A percentile compares a stretch with the other conserved stretches of the same genome.
Evolutionary conservation across 2,113 vertebrate genomes (phyloP).

Genomic region (Rhineura floridana): DNA sequence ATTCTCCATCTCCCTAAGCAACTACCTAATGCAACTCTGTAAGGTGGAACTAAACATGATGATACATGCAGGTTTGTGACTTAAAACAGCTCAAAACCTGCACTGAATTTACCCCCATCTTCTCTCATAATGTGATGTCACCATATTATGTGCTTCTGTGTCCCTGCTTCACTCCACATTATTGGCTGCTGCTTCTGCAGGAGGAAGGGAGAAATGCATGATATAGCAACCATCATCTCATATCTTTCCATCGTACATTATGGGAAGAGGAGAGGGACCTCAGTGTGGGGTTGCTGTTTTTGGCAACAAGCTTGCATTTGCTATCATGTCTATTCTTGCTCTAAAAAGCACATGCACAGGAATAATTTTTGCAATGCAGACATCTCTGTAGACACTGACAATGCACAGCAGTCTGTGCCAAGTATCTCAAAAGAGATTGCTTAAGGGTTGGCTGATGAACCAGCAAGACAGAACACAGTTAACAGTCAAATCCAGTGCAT

Average conservation of each 20-base stretch:
- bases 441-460: neutral
- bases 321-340: neutral
- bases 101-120: neutral
- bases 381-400: neutral
- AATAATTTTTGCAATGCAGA: neutral
- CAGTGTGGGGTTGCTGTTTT: neutral
- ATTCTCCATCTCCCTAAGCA: neutral
- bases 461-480: accelerated
- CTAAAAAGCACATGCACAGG: neutral
- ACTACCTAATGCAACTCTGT: neutral
- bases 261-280: neutral
- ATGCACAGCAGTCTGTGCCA: neutral
- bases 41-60: neutral
- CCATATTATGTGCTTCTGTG: neutral
- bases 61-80: neutral
- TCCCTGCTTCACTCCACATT: neutral
- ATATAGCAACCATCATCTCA: neutral
- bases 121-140: neutral
- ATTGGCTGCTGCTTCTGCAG: neutral
- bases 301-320: neutral
- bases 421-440: neutral
- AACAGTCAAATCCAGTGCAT: neutral
- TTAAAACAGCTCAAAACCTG: neutral
- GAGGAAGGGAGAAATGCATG: neutral
- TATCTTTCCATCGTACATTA: neutral